Percentiles rank a stretch among this genome's conserved stretches.
Conservation (phyloP, 2,888 invertebrate species). For the Harmothoe impar region DNA sequence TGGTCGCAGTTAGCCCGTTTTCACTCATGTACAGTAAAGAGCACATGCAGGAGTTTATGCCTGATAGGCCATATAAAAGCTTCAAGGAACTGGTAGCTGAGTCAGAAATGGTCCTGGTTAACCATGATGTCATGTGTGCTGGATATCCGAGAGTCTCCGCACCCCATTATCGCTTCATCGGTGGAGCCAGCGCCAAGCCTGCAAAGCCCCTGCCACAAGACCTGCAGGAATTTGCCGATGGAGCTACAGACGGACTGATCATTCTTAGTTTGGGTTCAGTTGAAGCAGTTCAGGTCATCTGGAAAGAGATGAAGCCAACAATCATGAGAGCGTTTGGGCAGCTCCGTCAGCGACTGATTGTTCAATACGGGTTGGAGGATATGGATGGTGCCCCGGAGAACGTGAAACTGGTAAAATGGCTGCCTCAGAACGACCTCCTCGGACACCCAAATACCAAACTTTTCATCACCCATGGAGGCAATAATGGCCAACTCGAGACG, state of each 20-base stretch:
- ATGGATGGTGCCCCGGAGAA: neutral
- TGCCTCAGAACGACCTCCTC: too few relatives aligned
- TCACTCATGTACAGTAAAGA: neutral
- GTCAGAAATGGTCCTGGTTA: neutral
- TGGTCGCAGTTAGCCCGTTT: neutral
- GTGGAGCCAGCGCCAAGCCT: neutral
- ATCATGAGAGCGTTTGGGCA: neutral
- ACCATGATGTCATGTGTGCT: conserved; percentile 28
- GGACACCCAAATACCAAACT: too few relatives aligned
- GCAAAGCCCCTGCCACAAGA: neutral
- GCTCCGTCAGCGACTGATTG: neutral
- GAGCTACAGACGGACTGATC: conserved; percentile 23
- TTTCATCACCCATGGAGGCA: too few relatives aligned
- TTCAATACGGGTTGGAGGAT: conserved; percentile 19
- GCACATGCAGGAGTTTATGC: neutral
- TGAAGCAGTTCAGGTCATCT: neutral
- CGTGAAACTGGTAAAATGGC: too few relatives aligned
- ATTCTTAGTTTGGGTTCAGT: neutral
- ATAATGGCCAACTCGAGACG: too few relatives aligned
- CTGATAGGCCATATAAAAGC: neutral
- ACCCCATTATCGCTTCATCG: neutral
- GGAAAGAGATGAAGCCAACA: conserved; percentile 3
- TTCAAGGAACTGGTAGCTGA: conserved; percentile 13
- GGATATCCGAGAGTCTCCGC: conserved; percentile 35
- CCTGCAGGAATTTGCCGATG: conserved; percentile 40